phyloP scores from a whole-genome alignment of 1,140 invertebrate species.

The Lucilia cuprina region DNA sequence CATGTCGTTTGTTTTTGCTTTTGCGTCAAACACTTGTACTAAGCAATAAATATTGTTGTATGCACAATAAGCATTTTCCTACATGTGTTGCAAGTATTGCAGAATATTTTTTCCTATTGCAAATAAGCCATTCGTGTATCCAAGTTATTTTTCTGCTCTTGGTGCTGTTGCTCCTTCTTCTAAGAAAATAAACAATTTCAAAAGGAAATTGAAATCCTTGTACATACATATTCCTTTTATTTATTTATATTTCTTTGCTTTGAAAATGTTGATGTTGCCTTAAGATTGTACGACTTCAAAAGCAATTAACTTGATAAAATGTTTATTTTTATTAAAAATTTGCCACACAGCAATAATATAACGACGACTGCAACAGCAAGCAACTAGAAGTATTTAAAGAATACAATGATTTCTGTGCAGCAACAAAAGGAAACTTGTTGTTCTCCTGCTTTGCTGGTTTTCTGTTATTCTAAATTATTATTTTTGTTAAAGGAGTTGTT shows the following conservation, averaged over 20 bases:
- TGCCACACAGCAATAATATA: conserved; percentile 2
- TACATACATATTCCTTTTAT: not conserved
- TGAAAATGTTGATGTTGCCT: not conserved
- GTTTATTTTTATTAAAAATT: conserved; percentile 16
- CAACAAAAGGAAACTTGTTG: not conserved
- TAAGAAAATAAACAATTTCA: not conserved
- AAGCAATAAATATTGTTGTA: not conserved
- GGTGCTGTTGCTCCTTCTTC: not conserved
- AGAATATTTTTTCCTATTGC: not conserved
- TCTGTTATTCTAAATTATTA: too few relatives aligned
- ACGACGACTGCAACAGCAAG: not conserved
- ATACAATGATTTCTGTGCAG: not conserved
- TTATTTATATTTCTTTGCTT: not conserved
- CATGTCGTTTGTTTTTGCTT: too few relatives aligned
- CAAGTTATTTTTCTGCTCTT: not conserved
- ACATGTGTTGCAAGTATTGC: not conserved
- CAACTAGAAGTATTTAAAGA: not conserved
- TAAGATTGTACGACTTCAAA: not conserved
- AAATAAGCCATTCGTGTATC: not conserved
- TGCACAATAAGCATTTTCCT: too few relatives aligned
- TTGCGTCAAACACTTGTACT: not conserved
- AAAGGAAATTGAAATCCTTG: conserved; percentile 9
- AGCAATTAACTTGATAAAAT: conserved; percentile 18
- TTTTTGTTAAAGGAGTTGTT: not conserved
- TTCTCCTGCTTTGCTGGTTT: not conserved